Evolutionary conservation across 2,797 vertebrate species (phyloP).

Genomic region (Chelmon rostratus): DNA sequence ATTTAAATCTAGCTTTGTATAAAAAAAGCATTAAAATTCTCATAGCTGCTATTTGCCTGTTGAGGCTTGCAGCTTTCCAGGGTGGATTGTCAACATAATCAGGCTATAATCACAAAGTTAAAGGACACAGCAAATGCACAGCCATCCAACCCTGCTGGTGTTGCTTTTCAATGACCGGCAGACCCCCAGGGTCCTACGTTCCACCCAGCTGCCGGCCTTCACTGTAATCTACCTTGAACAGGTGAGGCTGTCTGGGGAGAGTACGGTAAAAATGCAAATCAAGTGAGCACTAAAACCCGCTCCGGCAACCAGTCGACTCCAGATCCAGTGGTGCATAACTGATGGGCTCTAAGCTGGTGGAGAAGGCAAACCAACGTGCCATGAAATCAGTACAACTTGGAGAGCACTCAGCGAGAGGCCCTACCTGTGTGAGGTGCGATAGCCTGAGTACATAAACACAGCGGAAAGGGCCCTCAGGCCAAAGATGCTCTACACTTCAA

Average conservation of each 20-base stretch:
- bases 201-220: conserved; percentile 44
- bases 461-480: conserved; percentile 63
- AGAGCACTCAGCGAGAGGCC: conserved; percentile 67
- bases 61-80: conserved; percentile 21
- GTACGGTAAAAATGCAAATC: conserved; percentile 67
- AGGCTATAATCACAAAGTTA: conserved; percentile 43
- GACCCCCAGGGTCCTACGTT: conserved; percentile 45
- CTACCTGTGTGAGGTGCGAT: conserved; percentile 76
- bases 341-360: conserved; percentile 75
- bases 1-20: conserved; percentile 27
- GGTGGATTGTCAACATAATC: conserved; percentile 41
- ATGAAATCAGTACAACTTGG: conserved; percentile 80
- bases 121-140: conserved; percentile 22
- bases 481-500: conserved; percentile 68
- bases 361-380: conserved; percentile 71
- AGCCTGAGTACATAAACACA: conserved; percentile 70
- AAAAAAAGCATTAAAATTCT: conserved; percentile 20
- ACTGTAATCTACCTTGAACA: conserved; percentile 74
- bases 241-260: conserved; percentile 61
- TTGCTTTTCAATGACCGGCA: conserved; percentile 45
- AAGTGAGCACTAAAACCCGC: conserved; percentile 73
- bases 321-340: conserved; percentile 73
- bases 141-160: conserved; percentile 14
- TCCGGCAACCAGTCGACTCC: conserved; percentile 62
- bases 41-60: conserved; percentile 28